These are phyloP conservation scores for Cryptomyrus ogoouensis DNA, from an alignment of 2,113 vertebrate species.

Conservation along the genomic window DNA sequence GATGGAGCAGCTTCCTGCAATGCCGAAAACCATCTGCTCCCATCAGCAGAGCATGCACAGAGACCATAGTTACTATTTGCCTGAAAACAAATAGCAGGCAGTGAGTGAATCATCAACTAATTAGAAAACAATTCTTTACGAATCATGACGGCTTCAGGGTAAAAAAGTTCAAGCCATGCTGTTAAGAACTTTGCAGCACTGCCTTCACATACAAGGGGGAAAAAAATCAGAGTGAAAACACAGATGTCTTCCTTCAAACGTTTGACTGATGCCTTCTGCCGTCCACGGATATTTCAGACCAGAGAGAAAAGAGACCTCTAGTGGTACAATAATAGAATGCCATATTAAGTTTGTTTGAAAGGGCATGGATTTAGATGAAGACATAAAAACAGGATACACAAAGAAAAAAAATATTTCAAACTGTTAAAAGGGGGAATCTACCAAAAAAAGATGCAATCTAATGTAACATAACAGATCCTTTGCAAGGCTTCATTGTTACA, in stretches of 20 bases:
- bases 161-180: neutral
- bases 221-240: neutral
- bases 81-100: neutral
- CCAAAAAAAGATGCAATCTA: neutral
- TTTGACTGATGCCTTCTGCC: neutral
- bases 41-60: neutral
- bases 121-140: neutral
- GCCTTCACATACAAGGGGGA: neutral
- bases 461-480: neutral
- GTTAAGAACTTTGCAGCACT: neutral
- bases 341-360: neutral
- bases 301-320: neutral
- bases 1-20: neutral
- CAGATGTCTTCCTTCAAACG: neutral
- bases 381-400: neutral
- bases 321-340: neutral
- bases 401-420: neutral
- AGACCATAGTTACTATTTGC: neutral
- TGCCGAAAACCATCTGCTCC: conserved; percentile 5
- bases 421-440: neutral
- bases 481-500: neutral
- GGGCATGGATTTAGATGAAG: neutral
- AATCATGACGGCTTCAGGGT: neutral
- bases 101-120: neutral
- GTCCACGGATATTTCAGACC: neutral